Evolutionary conservation across 2,888 invertebrate genomes (phyloP).

Genomic region (Amblyjoppa fuscipennis): DNA sequence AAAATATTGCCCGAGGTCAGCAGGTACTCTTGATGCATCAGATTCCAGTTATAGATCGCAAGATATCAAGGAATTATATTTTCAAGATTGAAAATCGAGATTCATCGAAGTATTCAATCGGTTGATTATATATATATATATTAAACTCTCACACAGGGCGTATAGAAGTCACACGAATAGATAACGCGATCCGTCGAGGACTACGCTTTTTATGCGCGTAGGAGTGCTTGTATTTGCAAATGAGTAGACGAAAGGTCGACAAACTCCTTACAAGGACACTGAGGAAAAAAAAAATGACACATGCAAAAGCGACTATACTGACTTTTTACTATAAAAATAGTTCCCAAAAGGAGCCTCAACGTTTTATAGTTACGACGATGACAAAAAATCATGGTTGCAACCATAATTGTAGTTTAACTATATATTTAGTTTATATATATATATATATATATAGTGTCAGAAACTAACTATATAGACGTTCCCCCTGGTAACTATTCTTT

Average conservation of each 20-base stretch:
- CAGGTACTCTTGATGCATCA: constrained; percentile 6
- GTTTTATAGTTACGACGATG: too few relatives aligned
- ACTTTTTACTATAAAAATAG: too few relatives aligned
- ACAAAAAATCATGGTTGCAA: too few relatives aligned
- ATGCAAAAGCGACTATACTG: too few relatives aligned
- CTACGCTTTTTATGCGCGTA: constrained; percentile 2
- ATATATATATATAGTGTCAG: too few relatives aligned
- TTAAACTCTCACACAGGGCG: background rate
- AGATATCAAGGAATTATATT: constrained; percentile 11
- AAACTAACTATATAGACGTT: too few relatives aligned
- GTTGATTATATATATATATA: background rate
- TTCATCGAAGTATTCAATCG: constrained; percentile 11
- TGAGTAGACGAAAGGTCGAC: constrained; percentile 6
- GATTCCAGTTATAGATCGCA: background rate
- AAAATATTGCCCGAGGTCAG: constrained; percentile 34
- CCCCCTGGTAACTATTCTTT: too few relatives aligned
- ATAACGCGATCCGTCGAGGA: constrained; percentile 9
- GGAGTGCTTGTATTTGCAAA: background rate
- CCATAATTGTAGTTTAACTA: too few relatives aligned
- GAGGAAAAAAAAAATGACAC: too few relatives aligned
- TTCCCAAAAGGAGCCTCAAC: too few relatives aligned
- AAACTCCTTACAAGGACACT: background rate
- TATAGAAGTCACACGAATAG: constrained; percentile 3
- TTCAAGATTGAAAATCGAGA: background rate
- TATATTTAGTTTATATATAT: too few relatives aligned